Base-by-base conservation (phyloP, 2,113 vertebrate genomes). In the Procavia capensis region DNA sequence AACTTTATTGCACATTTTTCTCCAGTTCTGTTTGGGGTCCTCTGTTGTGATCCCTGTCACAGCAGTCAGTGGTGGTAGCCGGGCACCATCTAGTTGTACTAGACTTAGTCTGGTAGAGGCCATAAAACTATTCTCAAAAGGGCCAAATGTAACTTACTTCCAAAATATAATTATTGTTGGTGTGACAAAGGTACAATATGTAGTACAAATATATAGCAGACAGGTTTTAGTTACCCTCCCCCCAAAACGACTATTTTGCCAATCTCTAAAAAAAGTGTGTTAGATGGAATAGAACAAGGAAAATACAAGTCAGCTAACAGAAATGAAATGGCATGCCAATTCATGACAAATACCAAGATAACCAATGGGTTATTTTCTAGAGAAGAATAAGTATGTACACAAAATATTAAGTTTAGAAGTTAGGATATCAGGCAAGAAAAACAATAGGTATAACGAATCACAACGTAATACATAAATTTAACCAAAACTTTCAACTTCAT, bases 241-340 rank as follows among this genome's bases (percentile, higher is more conserved):
- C n/a, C n/a, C 31, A 34, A 66, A 64, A 4, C 45, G 11, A 85
- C 9, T 66, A 66, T 68, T 47, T 72, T 84, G 84, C 85, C 11
- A 41, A 72, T 79, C 25, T 54, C 86, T 91, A 25, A 75, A 87
- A 96, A 84, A 47, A 88, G 66, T 95, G 29, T 36, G 24, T 79
- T 79, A 61, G 14, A 76, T 34, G 41, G 3, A 34, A 83, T 34
- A 34, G 39, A 87, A 29, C 41, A 79, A 74, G 19, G 10, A 94
- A 83, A 88, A 83, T 29, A 88, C 25, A 91, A 91, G 63, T 61
- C 57, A 61, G 31, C 13, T 24, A 91, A 90, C n/a, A 90, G 57
- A 66, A 86, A 82, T 43, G 31, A 68, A 66, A 63, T 41, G 84
- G 31, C 27, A 88, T 57, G 63, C 43, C 78, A 79, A 74, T 63